Percentiles rank a stretch among this genome's conserved stretches.
phyloP scores from a whole-genome alignment of 2,797 vertebrate species.

The Microchirus variegatus region DNA sequence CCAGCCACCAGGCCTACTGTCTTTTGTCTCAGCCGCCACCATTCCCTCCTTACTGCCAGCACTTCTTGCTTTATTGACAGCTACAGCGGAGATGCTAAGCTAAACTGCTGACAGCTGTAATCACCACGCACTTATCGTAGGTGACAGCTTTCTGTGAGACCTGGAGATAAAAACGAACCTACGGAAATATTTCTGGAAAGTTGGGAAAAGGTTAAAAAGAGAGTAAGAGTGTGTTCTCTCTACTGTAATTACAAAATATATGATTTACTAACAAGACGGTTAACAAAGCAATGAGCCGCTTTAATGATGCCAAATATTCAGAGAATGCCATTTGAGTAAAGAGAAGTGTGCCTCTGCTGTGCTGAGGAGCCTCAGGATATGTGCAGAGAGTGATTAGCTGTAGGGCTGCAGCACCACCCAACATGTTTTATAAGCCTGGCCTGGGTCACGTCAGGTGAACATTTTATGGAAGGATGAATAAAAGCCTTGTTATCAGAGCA shows the following conservation, averaged over 20 bases:
- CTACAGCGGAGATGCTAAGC: slow-evolving; percentile 2
- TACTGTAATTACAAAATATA: slow-evolving; percentile 31
- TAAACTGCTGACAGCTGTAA: slow-evolving; percentile 41
- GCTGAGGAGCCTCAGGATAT: slow-evolving; percentile 45
- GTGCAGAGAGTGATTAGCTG: slow-evolving; percentile 35
- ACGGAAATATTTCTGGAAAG: slow-evolving; percentile 24
- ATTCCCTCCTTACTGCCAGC: slow-evolving; percentile 1
- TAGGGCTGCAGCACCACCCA: slow-evolving; percentile 47
- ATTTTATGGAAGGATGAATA: neutral
- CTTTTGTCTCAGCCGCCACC: neutral
- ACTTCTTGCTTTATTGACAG: slow-evolving; percentile 18
- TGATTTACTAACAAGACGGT: slow-evolving; percentile 55
- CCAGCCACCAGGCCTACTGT: slow-evolving; percentile 3
- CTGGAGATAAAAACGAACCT: neutral
- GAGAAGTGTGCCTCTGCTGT: slow-evolving; percentile 29
- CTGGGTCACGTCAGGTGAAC: slow-evolving; percentile 59
- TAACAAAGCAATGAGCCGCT: slow-evolving; percentile 52
- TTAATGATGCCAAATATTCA: slow-evolving; percentile 64
- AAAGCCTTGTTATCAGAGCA: neutral
- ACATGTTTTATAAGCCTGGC: slow-evolving; percentile 45
- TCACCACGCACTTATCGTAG: slow-evolving; percentile 27
- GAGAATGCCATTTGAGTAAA: slow-evolving; percentile 61
- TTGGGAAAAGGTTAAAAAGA: neutral
- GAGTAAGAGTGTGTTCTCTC: neutral
- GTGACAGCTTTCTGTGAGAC: slow-evolving; percentile 6